Conservation (phyloP, 2,113 vertebrate genomes). For the Psammodynastes pulverulentus region DNA sequence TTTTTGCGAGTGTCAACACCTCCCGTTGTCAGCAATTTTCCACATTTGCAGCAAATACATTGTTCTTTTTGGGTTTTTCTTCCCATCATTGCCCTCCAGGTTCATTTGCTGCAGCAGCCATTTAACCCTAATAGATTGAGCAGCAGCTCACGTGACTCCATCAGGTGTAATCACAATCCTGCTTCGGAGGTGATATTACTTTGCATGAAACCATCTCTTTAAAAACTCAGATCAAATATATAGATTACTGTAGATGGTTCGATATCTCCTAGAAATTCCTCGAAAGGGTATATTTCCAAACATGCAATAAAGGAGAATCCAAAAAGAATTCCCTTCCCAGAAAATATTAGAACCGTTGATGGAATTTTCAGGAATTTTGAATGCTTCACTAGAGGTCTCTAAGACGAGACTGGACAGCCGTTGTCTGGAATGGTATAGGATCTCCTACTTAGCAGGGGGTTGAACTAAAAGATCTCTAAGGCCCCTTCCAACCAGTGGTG, state of each 20-base stretch:
- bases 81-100: not conserved
- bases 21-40: not conserved
- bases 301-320: not conserved
- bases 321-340: not conserved
- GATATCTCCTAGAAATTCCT: not conserved
- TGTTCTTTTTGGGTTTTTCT: not conserved
- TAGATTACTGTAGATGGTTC: not conserved
- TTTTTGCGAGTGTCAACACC: not conserved
- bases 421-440: no score
- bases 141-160: not conserved
- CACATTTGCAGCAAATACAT: not conserved
- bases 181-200: not conserved
- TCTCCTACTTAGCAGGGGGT: no score
- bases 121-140: not conserved
- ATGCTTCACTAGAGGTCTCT: no score
- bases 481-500: no score
- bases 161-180: not conserved
- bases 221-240: not conserved
- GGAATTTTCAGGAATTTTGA: no score
- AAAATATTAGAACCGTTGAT: not conserved
- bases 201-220: not conserved
- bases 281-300: not conserved
- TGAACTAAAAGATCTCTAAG: no score
- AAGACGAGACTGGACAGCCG: no score
- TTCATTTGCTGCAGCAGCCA: not conserved